Base-by-base conservation (phyloP, 2,797 vertebrate genomes). In the Hippocampus kuda region DNA sequence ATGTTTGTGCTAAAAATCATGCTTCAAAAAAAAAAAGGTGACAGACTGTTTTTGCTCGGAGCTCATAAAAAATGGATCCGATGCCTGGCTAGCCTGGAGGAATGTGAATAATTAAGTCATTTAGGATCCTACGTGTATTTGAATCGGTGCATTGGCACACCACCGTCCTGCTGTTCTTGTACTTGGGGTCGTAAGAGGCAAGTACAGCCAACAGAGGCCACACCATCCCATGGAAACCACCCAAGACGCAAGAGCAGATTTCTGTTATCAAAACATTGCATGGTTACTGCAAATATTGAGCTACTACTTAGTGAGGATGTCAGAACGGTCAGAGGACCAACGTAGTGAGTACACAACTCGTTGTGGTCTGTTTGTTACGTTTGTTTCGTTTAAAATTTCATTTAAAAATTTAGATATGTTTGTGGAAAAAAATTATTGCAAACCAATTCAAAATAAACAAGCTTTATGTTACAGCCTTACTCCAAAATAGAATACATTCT, bases 41-140 rank as follows among this genome's bases (percentile, higher is more conserved):
- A 72, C 72, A 75, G 68, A 80, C 74, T 76, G 80, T 70, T 80
- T 70, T 66, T 74, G 69, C 70, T 81, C 75, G 57, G 53, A 75
- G 66, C 72, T 85, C 77, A 86, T 88, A 80, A 89, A 86, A 87
- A 81, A 88, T 87, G 41, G 27, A 88, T 86, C 82, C 63, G 70
- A 61, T 72, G 80, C 65, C 82, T 75, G 75, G 73, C 74, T 76
- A 70, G 75, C 81, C 80, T 77, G 74, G 73, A 86, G 83, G 82
- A 88, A 85, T 83, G 83, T 87, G 83, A 88, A 88, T 86, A 84
- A 88, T 86, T 83, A 86, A 87, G 81, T 71, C 64, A 79, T 87
- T 83, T 82, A 82, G 74, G 79, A 72, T 81, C 70, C 65, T 75
- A 22, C 15, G 15, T 18, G 42, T 48, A 44, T 65, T 65, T 24